Conservation (phyloP, 1,140 invertebrate species). For the Micrasema longulum region DNA sequence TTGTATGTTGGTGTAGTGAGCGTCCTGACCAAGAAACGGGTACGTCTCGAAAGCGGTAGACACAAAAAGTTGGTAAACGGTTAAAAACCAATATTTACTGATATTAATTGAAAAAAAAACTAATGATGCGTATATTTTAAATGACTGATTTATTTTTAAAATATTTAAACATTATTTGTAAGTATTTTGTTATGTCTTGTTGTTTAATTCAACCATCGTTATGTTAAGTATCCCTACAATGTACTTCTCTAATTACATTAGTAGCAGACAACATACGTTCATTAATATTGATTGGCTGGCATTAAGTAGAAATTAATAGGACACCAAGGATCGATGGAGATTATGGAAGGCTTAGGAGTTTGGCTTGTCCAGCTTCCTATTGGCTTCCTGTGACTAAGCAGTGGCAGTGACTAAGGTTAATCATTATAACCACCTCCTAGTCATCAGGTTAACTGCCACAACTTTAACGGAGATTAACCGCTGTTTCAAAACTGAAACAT, state of each 20-base stretch:
- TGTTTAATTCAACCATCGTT: background rate
- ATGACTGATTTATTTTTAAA: no score
- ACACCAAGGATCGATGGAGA: slow-evolving; percentile 44
- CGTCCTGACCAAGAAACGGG: no score
- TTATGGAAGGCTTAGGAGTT: slow-evolving; percentile 48
- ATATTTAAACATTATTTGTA: no score
- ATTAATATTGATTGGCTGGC: slow-evolving; percentile 49
- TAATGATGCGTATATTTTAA: no score
- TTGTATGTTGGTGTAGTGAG: no score
- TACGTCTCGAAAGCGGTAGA: no score
- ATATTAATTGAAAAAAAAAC: no score
- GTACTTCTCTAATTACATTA: slow-evolving; percentile 26
- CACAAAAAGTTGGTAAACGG: no score
- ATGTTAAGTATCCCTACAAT: slow-evolving; percentile 1
- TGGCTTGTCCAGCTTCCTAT: slow-evolving; percentile 26
- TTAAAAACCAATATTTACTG: no score
- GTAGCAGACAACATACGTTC: slow-evolving; percentile 18
- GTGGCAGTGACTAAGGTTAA: slow-evolving; percentile 19
- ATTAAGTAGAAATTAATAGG: slow-evolving; percentile 49
- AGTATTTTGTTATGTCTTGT: no score
- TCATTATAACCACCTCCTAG: background rate
- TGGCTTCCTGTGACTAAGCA: no score
- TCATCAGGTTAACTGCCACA: slow-evolving; percentile 2
- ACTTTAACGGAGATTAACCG: background rate
- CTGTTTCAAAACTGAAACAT: no score